These are phyloP conservation scores for Gymnosoma rotundatum DNA, from an alignment of 2,888 invertebrate species.

Conservation along the genomic window DNA sequence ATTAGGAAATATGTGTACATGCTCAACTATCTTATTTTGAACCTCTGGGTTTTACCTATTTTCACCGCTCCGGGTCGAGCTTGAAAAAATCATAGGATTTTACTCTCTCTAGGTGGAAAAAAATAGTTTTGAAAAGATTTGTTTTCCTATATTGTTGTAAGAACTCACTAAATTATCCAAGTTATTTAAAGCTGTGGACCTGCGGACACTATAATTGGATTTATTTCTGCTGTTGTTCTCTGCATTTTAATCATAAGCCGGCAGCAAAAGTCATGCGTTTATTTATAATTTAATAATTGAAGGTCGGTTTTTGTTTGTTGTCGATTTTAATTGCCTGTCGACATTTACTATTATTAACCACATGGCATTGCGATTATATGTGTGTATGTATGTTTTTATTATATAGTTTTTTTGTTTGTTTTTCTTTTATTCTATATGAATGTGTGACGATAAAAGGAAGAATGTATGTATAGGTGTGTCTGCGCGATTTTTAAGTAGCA, in stretches of 20 bases:
- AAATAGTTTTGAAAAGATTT: no score
- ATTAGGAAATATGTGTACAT: no score
- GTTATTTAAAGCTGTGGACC: no score
- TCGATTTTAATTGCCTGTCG: constrained; percentile 77
- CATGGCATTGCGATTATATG: constrained; percentile 66
- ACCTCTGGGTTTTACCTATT: no score
- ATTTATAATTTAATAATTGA: constrained; percentile 81
- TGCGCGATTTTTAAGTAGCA: background rate
- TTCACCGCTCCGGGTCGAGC: no score
- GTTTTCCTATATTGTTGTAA: no score
- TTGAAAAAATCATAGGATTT: no score
- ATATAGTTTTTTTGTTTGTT: constrained; percentile 27
- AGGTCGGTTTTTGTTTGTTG: constrained; percentile 77
- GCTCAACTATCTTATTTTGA: no score
- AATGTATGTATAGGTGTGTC: constrained; percentile 1
- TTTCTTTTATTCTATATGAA: constrained; percentile 70
- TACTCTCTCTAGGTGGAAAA: no score
- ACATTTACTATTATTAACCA: constrained; percentile 78
- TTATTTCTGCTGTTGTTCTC: background rate
- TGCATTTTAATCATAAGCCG: constrained; percentile 24
- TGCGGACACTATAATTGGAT: background rate
- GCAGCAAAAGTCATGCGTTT: constrained; percentile 71
- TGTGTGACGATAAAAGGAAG: background rate
- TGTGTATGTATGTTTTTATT: constrained; percentile 21
- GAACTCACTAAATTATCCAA: no score